Percentiles rank a stretch among this genome's conserved stretches.
These are phyloP conservation scores for Nesoenas mayeri DNA, from an alignment of 2,113 vertebrate genomes.

Conservation along the genomic window DNA sequence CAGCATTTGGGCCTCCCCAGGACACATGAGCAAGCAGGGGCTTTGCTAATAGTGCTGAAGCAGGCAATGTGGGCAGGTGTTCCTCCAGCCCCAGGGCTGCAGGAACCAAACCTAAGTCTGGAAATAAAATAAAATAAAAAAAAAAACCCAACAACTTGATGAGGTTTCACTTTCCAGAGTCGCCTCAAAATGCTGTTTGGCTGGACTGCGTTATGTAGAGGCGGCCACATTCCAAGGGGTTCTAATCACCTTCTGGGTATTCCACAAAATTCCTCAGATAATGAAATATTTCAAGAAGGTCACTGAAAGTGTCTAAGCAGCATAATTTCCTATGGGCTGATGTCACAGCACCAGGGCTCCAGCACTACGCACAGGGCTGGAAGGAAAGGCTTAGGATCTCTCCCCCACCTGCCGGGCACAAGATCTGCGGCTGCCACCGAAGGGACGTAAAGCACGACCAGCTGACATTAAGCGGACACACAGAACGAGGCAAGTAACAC, in stretches of 20 bases:
- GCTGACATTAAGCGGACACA: neutral
- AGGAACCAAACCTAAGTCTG: neutral
- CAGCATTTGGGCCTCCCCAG: neutral
- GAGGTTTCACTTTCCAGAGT: neutral
- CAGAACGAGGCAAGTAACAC: neutral
- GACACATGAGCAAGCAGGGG: neutral
- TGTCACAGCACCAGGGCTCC: neutral
- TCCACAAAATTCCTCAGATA: slow-evolving; percentile 53
- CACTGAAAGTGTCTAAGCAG: neutral
- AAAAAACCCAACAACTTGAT: neutral
- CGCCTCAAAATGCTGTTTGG: neutral
- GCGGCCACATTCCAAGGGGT: neutral
- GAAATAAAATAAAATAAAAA: neutral
- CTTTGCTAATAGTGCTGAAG: neutral
- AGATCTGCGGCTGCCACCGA: neutral
- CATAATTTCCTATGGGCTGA: neutral
- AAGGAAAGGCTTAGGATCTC: neutral
- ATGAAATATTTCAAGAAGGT: slow-evolving; percentile 36
- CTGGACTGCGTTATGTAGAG: neutral
- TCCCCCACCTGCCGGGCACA: neutral
- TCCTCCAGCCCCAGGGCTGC: neutral
- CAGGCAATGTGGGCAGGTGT: neutral
- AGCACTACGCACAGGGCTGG: neutral
- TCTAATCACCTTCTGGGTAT: slow-evolving; percentile 24
- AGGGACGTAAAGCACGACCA: neutral